Conservation (phyloP, 2,888 invertebrate species). For the Perizoma flavofasciatum region DNA sequence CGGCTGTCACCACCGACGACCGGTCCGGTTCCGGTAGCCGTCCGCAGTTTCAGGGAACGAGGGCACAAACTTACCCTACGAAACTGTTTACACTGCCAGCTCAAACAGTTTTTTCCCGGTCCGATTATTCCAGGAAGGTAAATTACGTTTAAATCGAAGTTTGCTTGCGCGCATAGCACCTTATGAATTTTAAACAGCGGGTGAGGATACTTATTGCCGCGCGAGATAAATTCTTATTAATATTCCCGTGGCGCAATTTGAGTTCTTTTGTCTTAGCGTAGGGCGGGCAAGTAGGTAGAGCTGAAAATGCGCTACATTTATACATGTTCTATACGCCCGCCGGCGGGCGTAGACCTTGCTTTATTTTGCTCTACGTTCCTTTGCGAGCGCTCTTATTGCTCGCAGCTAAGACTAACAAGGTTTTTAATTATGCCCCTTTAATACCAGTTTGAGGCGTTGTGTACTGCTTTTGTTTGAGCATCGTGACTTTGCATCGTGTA, state of each 20-base stretch:
- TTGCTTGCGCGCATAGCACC: constrained; percentile 9
- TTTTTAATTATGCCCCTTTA: constrained; percentile 82
- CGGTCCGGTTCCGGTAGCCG: constrained; percentile 13
- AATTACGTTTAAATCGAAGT: constrained; percentile 54
- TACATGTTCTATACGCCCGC: constrained; percentile 30
- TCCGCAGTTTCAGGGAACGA: constrained; percentile 8
- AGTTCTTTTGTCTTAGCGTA: constrained; percentile 73
- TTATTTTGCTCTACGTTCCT: constrained; percentile 74
- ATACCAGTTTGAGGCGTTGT: constrained; percentile 71
- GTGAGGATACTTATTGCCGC: constrained; percentile 49
- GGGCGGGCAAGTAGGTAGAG: constrained; percentile 68
- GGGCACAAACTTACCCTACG: constrained; percentile 16
- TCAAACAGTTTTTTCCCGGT: constrained; percentile 58
- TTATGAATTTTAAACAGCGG: constrained; percentile 46
- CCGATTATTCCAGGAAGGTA: constrained; percentile 57
- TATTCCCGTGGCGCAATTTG: constrained; percentile 67
- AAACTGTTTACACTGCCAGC: constrained; percentile 33
- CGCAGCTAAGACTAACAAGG: constrained; percentile 75
- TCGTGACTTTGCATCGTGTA: constrained; percentile 32
- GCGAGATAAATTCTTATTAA: constrained; percentile 73
- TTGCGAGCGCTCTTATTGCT: constrained; percentile 74
- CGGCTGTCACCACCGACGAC: constrained; percentile 3
- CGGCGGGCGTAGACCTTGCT: constrained; percentile 54
- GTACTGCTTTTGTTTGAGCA: constrained; percentile 52
- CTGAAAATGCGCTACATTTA: constrained; percentile 54